A percentile compares a stretch with the other conserved stretches of the same genome.
Evolutionary conservation across 1,140 invertebrate species (phyloP).

Genomic region (Bombus confusus): DNA sequence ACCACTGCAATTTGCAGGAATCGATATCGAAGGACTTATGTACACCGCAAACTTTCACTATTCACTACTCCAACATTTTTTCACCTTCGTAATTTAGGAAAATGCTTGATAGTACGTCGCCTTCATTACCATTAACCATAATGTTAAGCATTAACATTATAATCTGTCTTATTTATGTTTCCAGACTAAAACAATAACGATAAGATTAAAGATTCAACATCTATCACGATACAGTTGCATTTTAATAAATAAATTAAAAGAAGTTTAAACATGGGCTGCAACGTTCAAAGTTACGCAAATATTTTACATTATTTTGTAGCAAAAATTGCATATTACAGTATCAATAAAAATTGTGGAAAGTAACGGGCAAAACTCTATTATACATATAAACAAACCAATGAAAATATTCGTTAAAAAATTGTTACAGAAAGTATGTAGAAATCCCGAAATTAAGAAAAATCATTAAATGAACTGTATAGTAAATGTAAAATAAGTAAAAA

Average conservation of each 20-base stretch:
- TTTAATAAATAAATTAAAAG: not conserved
- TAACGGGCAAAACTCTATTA: no score
- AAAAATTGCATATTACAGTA: not conserved
- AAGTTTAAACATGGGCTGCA: not conserved
- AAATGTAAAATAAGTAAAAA: not conserved
- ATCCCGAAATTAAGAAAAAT: not conserved
- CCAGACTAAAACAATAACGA: conserved; percentile 1
- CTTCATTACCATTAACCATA: not conserved
- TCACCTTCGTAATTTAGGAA: not conserved
- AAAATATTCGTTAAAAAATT: not conserved
- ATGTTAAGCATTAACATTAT: not conserved
- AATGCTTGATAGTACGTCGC: not conserved
- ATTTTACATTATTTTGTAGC: not conserved
- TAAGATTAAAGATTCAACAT: not conserved
- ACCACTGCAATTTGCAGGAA: conserved; percentile 50
- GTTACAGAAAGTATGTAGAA: not conserved
- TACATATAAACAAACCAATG: not conserved
- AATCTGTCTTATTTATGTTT: conserved; percentile 1
- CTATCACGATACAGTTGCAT: not conserved
- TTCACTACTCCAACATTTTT: not conserved
- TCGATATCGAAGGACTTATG: conserved; percentile 57
- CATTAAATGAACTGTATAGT: not conserved
- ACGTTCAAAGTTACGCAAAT: no score
- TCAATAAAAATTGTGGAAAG: no score
- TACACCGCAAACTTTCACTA: conserved; percentile 18